Evolutionary conservation across 2,113 vertebrate genomes (phyloP).

Genomic region (Oncorhynchus clarkii): DNA sequence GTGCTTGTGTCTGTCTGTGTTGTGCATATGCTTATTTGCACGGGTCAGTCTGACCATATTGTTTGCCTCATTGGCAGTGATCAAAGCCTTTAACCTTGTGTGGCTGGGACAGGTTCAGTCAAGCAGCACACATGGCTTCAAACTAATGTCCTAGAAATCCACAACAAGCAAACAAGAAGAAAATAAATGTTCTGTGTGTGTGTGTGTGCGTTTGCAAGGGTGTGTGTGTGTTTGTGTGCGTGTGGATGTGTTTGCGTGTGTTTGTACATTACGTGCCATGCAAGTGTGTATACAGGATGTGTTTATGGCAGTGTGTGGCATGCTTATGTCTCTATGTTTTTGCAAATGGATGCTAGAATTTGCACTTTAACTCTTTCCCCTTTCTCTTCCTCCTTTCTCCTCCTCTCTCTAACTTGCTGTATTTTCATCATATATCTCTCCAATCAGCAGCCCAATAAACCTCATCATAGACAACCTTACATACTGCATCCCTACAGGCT

Average conservation of each 20-base stretch:
- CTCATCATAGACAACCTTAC: not conserved
- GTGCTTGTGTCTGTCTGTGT: not conserved
- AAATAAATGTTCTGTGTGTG: slow-evolving; percentile 24
- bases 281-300: not conserved
- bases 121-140: slow-evolving; percentile 37
- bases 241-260: slow-evolving; percentile 23
- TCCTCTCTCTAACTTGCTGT: not conserved
- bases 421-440: slow-evolving; percentile 29
- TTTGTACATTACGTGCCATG: not conserved
- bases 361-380: slow-evolving; percentile 18
- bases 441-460: not conserved
- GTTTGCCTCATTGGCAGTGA: slow-evolving; percentile 36
- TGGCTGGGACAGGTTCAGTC: slow-evolving; percentile 31
- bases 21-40: slow-evolving; percentile 25
- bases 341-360: not conserved
- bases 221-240: not conserved
- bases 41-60: not conserved
- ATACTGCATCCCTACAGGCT: slow-evolving; percentile 5
- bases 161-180: slow-evolving; percentile 23
- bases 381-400: not conserved
- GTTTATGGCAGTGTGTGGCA: not conserved
- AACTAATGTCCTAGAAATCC: slow-evolving; percentile 66
- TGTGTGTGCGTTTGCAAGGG: not conserved
- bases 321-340: not conserved
- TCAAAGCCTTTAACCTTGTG: slow-evolving; percentile 38